Evolutionary conservation across 2,888 invertebrate genomes (phyloP).

Genomic region (Cephus runcator): DNA sequence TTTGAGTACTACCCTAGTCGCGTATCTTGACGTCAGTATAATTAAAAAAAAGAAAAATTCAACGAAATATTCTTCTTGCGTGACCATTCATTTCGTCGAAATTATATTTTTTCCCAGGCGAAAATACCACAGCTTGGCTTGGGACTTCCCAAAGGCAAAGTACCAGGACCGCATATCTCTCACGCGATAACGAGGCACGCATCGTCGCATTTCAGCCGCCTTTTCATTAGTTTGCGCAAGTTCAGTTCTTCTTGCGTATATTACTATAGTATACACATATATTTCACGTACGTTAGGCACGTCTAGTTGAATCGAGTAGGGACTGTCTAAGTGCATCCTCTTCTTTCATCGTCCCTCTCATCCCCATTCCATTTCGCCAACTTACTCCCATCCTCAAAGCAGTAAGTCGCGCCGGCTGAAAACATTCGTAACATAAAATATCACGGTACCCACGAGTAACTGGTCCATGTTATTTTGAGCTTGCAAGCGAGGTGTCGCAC

Average conservation of each 20-base stretch:
- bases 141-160: not conserved
- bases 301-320: not conserved
- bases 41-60: not conserved
- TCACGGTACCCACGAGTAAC: not conserved
- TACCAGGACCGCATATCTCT: constrained; percentile 1
- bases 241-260: not conserved
- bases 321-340: not conserved
- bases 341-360: not conserved
- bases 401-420: not conserved
- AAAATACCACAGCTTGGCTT: not conserved
- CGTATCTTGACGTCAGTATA: not conserved
- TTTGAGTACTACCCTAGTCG: not conserved
- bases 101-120: not conserved
- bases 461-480: not conserved
- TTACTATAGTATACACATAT: not conserved
- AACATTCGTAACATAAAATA: not conserved
- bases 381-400: not conserved
- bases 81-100: not conserved
- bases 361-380: not conserved
- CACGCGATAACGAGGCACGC: constrained; percentile 1
- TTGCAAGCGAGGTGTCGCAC: not conserved
- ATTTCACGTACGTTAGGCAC: not conserved
- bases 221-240: not conserved
- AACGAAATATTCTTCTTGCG: not conserved
- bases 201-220: constrained; percentile 1